Percentiles rank a stretch among this genome's conserved stretches.
These are phyloP conservation scores for Sitodiplosis mosellana DNA, from an alignment of 1,140 invertebrate species.

Conservation along the genomic window DNA sequence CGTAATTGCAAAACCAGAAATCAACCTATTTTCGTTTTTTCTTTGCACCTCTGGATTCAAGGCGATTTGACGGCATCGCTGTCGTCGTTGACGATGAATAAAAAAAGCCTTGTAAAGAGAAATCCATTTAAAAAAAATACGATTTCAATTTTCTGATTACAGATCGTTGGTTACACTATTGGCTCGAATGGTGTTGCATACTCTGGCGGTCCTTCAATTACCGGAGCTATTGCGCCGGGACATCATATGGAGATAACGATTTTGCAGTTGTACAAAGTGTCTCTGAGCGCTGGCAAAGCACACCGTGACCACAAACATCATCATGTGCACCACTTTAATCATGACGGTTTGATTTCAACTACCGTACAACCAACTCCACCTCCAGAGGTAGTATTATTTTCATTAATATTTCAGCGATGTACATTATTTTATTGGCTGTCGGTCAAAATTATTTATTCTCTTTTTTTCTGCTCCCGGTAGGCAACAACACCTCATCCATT, in stretches of 20 bases:
- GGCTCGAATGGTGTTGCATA: constrained; percentile 54
- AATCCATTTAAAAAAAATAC: too few species aligned
- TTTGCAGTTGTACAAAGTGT: constrained; percentile 56
- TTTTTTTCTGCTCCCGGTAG: constrained; percentile 6
- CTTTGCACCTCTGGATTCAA: too few species aligned
- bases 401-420: not conserved
- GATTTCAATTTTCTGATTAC: constrained; percentile 11
- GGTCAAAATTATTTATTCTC: too few species aligned
- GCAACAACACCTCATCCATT: constrained; percentile 35
- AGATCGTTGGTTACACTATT: constrained; percentile 59
- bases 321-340: constrained; percentile 56
- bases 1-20: too few species aligned
- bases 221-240: constrained; percentile 43
- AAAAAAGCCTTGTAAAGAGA: too few species aligned
- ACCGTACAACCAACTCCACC: constrained; percentile 31
- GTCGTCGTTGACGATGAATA: too few species aligned
- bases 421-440: too few species aligned
- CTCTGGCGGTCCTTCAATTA: constrained; percentile 41
- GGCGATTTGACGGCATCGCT: too few species aligned
- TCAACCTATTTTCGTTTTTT: too few species aligned
- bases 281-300: constrained; percentile 59
- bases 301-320: constrained; percentile 70
- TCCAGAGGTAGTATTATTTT: constrained; percentile 13
- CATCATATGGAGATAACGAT: constrained; percentile 59
- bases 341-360: constrained; percentile 42